Base-by-base conservation (phyloP, 2,113 vertebrate genomes). In the Rutilus rutilus region DNA sequence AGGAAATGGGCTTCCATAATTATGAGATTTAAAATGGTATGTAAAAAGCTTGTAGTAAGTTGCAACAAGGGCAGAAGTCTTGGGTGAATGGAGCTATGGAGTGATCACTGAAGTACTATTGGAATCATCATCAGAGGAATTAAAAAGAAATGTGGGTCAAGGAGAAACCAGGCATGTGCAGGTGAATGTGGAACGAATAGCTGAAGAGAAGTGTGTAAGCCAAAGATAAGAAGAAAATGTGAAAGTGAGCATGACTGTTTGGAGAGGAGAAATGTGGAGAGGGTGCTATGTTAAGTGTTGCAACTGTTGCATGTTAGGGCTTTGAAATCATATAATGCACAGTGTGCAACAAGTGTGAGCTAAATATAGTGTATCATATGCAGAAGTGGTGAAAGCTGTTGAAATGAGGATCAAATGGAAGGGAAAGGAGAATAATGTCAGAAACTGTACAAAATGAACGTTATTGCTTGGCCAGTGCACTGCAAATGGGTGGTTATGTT, bases 301-400 rank as follows among this genome's bases (percentile, higher is more conserved):
- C 9, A 76, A 76, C 25, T 74, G 42, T 75, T 75, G 39, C 71
- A 45, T 45, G n/a, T 25, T 12, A n/a, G 4, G 23, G 23, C n/a
- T 47, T 3, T 47, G 42, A 27, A 75, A 47, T 45, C 39, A 27
- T 23, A 7, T 50, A 14, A 12, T 5, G 8, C 8, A 10, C 15
- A 45, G 23, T 1, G 19, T 21, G 4, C 45, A 50, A 27, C 45
- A 76, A 52, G 42, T 5, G n/a, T 47, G n/a, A 17, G 5, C 45
- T 50, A 27, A 75, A 47, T 47, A 45, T 11, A n/a, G 36, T n/a
- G 9, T 45, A 25, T 74, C 5, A 45, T 74, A 25, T 47, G 11
- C 5, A 25, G 71, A 74, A 52, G 74, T 73, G 11, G 39, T 45
- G 69, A 73, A 73, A 45, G 36, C 69, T 73, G 36, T 73, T 71